A percentile compares a stretch with the other conserved stretches of the same genome.
Conservation (phyloP, 92 coral and sea anemone genomes). For the Heliopora coerulea region DNA sequence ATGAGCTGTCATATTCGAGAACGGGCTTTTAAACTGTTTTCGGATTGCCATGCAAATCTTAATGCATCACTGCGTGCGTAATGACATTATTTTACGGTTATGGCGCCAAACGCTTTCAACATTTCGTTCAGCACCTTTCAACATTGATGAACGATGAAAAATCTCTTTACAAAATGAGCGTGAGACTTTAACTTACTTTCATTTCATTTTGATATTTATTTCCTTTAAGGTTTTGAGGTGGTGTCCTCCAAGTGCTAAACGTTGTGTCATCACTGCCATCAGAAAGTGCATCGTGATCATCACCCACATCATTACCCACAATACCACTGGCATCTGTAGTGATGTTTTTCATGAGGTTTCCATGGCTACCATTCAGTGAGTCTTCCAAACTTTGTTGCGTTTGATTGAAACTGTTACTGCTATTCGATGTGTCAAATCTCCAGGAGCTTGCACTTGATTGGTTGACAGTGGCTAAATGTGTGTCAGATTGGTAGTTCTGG, state of each 20-base stretch:
- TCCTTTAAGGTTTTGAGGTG: conserved; percentile 66
- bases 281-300: conserved; percentile 71
- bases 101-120: no score
- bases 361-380: conserved; percentile 58
- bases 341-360: conserved; percentile 37
- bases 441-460: conserved; percentile 93
- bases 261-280: conserved; percentile 88
- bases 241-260: conserved; percentile 86
- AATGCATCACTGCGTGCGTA: no score
- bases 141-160: no score
- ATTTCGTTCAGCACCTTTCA: no score
- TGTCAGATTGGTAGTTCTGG: conserved; percentile 80
- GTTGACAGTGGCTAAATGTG: conserved; percentile 69
- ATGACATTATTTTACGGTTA: no score
- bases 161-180: no score
- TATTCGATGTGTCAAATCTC: conserved; percentile 82
- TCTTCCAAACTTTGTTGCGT: conserved; percentile 52
- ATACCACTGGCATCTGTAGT: conserved; percentile 42
- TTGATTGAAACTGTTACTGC: conserved; percentile 59
- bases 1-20: no score
- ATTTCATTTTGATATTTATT: conserved; percentile 91
- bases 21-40: no score
- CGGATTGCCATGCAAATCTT: no score
- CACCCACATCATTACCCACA: conserved; percentile 50
- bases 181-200: no score